Evolutionary conservation across 2,797 vertebrate genomes (phyloP), one percentile per base, ranked within the genome.

Genomic region (Oreortyx pictus): DNA sequence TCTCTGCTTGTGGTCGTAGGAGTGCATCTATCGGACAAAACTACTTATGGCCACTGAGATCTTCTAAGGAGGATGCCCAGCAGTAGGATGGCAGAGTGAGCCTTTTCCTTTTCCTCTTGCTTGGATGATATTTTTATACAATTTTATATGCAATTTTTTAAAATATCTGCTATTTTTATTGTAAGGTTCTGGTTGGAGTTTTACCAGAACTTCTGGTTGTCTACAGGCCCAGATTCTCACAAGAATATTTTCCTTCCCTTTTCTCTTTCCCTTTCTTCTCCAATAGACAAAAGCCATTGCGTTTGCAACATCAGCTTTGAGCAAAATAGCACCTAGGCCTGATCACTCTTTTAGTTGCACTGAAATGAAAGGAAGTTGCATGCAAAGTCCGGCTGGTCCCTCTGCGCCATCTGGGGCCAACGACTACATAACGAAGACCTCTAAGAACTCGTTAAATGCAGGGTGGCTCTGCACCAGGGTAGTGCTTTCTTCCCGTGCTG

Each of bases 61-160:
- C 82, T 83, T 92, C 80, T 80, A 83, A 79, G 39, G n/a, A 85
- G 43, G 85, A 92, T 95, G 77, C 68, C 61, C 87, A 88, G 50
- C 79, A 59, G 78, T 80, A 93, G 73, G 88, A 82, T 65, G 86
- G 31, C 88, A 90, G 67, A 91, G 31, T 29, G 60, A 82, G 41
- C n/a, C 20, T 90, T 97, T 95, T 93, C 49, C 43, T 91, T 96
- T 96, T 83, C 88, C 93, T 94, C 93, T 95, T 91, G 88, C 86
- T 95, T 96, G 91, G 70, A 83, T 94, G 46, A 90, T 97, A 97
- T 97, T 97, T 97, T 97, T 97, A 96, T 97, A 97, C 83, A 80
- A 50, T 97, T 97, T 97, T 95, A 93, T 97, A 97, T 87, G 74
- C 77, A 89, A 65, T 74, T 47, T 71, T 70, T 50, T 85, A 9